Conservation (phyloP, 2,888 invertebrate species). For the Conomelus anceps region DNA sequence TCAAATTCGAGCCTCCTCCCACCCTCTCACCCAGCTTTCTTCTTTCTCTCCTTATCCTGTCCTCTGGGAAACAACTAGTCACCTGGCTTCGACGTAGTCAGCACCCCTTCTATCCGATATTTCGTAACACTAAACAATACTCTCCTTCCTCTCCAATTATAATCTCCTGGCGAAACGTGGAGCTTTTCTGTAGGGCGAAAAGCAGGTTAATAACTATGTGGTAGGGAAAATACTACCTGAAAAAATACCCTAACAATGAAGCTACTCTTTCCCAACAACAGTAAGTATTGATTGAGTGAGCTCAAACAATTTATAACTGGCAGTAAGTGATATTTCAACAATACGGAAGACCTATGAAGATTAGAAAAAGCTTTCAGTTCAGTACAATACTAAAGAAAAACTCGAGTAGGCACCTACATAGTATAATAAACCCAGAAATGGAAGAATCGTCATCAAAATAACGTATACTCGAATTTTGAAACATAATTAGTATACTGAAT, state of each 20-base stretch:
- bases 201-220: not conserved
- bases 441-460: too few species aligned
- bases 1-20: not conserved
- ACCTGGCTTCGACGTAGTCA: conserved; percentile 1
- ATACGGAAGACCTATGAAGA: not conserved
- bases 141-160: not conserved
- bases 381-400: not conserved
- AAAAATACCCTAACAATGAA: not conserved
- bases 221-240: not conserved
- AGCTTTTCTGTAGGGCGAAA: not conserved
- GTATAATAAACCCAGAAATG: too few species aligned
- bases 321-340: not conserved
- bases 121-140: not conserved
- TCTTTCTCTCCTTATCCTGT: not conserved
- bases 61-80: conserved; percentile 6
- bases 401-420: too few species aligned
- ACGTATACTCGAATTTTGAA: too few species aligned
- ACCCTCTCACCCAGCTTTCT: not conserved
- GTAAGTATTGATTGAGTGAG: not conserved
- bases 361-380: not conserved
- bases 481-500: too few species aligned
- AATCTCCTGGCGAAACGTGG: not conserved
- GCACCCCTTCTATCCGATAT: not conserved
- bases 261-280: not conserved
- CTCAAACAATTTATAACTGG: not conserved